These are phyloP conservation scores for Lethenteron reissneri DNA, from an alignment of 2,113 vertebrate genomes.

Conservation along the genomic window DNA sequence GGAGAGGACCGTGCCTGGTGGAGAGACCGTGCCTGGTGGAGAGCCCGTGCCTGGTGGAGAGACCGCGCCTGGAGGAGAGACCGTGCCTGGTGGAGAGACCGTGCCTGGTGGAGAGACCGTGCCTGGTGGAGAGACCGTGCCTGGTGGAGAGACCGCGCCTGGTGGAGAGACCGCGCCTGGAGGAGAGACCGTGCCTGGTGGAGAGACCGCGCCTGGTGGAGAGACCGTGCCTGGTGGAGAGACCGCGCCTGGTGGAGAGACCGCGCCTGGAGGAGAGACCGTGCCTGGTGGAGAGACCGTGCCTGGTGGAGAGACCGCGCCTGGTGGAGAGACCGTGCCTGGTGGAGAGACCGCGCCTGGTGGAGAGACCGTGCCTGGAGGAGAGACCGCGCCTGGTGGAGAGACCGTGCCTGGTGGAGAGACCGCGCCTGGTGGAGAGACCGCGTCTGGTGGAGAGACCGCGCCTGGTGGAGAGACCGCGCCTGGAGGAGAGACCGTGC, in stretches of 20 bases:
- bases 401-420: background rate
- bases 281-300: background rate
- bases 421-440: background rate
- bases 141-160: background rate
- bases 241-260: background rate
- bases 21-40: background rate
- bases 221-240: background rate
- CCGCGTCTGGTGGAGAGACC: background rate
- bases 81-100: background rate
- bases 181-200: background rate
- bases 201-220: background rate
- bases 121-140: background rate
- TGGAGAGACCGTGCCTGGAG: too few species aligned
- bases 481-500: background rate
- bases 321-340: background rate
- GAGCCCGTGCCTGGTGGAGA: background rate
- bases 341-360: background rate
- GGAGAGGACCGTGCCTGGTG: background rate
- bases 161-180: background rate
- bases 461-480: background rate
- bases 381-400: background rate
- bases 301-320: background rate
- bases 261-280: background rate
- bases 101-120: background rate
- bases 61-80: background rate